A percentile compares a stretch with the other conserved stretches of the same genome.
Conservation (phyloP, 2,797 vertebrate species). For the Poecilia gillii region DNA sequence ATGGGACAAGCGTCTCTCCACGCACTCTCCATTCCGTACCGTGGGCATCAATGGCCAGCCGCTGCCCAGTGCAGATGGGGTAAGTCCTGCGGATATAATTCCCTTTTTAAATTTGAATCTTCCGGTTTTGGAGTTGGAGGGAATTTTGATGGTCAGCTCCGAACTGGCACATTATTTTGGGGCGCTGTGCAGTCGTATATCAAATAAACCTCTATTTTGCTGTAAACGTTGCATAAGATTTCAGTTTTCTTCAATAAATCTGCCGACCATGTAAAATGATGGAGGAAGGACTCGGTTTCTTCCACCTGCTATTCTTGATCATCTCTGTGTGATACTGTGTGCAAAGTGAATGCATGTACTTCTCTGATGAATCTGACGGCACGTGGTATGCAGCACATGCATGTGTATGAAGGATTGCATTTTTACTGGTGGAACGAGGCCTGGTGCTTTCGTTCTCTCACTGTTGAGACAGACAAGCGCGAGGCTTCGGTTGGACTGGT, state of each 20-base stretch:
- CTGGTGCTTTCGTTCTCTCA: slow-evolving; percentile 26
- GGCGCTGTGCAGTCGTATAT: no score
- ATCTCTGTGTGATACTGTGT: slow-evolving; percentile 3
- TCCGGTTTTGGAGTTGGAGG: slow-evolving; percentile 32
- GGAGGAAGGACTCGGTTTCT: slow-evolving; percentile 27
- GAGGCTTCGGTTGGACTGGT: slow-evolving; percentile 41
- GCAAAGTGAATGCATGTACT: slow-evolving; percentile 53
- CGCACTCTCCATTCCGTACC: slow-evolving; percentile 91
- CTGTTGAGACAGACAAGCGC: slow-evolving; percentile 20
- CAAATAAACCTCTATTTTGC: background rate
- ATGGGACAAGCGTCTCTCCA: slow-evolving; percentile 97
- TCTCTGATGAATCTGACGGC: slow-evolving; percentile 37
- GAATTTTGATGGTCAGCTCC: slow-evolving; percentile 15
- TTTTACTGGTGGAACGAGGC: slow-evolving; percentile 33
- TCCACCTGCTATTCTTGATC: slow-evolving; percentile 19
- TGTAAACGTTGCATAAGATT: background rate
- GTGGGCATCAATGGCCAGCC: slow-evolving; percentile 86
- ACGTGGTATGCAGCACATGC: slow-evolving; percentile 62
- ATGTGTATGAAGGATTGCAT: slow-evolving; percentile 66
- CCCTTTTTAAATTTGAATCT: background rate
- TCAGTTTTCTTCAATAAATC: background rate
- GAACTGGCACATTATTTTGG: slow-evolving; percentile 16
- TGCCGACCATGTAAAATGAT: background rate
- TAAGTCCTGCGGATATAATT: slow-evolving; percentile 77
- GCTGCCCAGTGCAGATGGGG: slow-evolving; percentile 86